Conservation (phyloP, 2,113 vertebrate genomes). For the Apodemus sylvaticus region DNA sequence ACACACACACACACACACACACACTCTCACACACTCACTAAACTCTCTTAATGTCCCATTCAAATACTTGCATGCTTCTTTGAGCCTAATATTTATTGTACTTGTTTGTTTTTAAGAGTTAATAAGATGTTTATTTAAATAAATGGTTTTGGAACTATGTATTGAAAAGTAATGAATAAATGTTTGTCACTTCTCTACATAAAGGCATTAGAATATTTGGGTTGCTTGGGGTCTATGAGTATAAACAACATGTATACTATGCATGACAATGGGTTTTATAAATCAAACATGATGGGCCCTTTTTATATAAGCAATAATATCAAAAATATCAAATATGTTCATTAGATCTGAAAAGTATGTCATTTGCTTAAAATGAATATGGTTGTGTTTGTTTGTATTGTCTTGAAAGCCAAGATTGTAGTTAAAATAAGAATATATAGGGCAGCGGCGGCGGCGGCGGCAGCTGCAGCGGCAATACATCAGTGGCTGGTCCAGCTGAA, state of each 20-base stretch:
- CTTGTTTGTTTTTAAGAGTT: neutral
- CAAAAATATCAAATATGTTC: neutral
- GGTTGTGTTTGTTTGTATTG: neutral
- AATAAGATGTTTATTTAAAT: neutral
- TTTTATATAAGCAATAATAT: neutral
- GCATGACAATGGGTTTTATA: neutral
- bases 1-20: too few species aligned
- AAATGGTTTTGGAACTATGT: neutral
- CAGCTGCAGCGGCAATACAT: too few species aligned
- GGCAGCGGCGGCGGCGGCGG: too few species aligned
- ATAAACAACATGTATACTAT: neutral
- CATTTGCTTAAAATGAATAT: neutral
- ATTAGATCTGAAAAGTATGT: neutral
- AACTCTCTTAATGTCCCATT: neutral
- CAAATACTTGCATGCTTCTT: neutral
- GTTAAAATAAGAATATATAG: constrained; percentile 24
- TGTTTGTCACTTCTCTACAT: neutral
- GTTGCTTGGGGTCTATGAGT: neutral
- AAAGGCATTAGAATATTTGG: neutral
- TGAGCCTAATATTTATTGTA: neutral
- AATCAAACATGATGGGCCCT: neutral
- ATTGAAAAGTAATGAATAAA: neutral
- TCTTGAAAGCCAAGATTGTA: neutral
- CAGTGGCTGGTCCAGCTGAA: too few species aligned
- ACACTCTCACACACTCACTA: too few species aligned